Conservation (phyloP, 2,113 vertebrate species). For the Hypomesus transpacificus region DNA sequence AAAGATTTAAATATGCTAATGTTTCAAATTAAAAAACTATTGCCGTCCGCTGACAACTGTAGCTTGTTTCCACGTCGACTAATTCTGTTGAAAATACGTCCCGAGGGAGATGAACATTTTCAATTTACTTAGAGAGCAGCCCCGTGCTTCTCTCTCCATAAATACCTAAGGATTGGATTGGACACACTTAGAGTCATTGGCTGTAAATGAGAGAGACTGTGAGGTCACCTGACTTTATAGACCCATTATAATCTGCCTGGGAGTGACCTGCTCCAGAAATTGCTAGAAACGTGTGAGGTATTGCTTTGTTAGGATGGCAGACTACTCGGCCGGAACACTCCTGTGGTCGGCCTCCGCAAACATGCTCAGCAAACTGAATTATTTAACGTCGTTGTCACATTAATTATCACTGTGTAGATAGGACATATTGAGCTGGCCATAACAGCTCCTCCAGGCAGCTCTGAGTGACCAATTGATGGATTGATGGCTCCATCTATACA, state of each 20-base stretch:
- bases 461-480: constrained; percentile 19
- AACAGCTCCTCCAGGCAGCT: constrained; percentile 11
- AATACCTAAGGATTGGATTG: constrained; percentile 56
- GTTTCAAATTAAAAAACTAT: not conserved
- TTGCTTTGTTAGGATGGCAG: constrained; percentile 5
- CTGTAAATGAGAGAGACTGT: constrained; percentile 63
- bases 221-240: constrained; percentile 65
- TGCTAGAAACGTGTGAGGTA: constrained; percentile 18
- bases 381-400: constrained; percentile 33
- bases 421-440: constrained; percentile 20
- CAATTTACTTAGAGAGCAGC: constrained; percentile 55
- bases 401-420: constrained; percentile 29
- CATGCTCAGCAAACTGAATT: constrained; percentile 24
- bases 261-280: constrained; percentile 26
- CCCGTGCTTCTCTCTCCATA: constrained; percentile 53
- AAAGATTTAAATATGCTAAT: constrained; percentile 13
- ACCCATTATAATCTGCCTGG: constrained; percentile 49
- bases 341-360: constrained; percentile 3
- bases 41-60: not conserved
- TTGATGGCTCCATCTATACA: constrained; percentile 16
- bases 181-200: constrained; percentile 65
- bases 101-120: constrained; percentile 35
- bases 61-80: not conserved
- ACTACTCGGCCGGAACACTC: not conserved
- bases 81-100: constrained; percentile 22